These are phyloP conservation scores for Periparus ater DNA, from an alignment of 2,797 vertebrate species.

Conservation along the genomic window DNA sequence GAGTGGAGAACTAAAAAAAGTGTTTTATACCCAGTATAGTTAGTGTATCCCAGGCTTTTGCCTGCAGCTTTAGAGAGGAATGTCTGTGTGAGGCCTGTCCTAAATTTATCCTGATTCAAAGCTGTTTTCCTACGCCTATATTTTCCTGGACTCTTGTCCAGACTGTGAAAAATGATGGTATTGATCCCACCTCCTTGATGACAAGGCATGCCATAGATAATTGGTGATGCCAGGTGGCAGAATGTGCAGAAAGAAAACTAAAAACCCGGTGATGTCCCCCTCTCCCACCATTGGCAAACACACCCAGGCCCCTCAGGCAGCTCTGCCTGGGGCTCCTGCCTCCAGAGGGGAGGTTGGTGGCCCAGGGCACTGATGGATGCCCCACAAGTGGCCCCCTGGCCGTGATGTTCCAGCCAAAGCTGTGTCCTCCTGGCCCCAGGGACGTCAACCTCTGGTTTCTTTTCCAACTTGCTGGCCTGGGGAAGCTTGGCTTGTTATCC, in stretches of 20 bases:
- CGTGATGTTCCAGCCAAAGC: accelerated
- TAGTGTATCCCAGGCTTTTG: neutral
- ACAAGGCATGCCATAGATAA: neutral
- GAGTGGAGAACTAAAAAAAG: neutral
- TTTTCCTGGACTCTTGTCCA: neutral
- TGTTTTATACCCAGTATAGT: neutral
- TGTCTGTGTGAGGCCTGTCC: neutral
- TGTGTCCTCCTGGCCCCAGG: neutral
- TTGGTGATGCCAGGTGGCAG: neutral
- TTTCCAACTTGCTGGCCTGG: neutral
- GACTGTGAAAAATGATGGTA: neutral
- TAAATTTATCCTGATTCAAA: neutral
- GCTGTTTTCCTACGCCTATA: neutral
- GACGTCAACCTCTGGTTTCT: neutral
- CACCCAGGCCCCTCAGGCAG: neutral
- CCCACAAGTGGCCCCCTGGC: accelerated
- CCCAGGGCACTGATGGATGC: neutral
- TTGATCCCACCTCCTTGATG: neutral
- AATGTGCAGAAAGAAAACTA: neutral
- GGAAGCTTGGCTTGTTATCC: neutral
- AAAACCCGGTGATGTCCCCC: neutral
- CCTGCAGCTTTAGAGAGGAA: neutral
- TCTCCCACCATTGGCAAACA: neutral
- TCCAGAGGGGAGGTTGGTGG: accelerated
- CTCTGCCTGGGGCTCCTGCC: neutral